Percentiles rank a stretch among this genome's conserved stretches.
phyloP scores from a whole-genome alignment of 2,113 vertebrate species.

The Plecotus auritus region DNA sequence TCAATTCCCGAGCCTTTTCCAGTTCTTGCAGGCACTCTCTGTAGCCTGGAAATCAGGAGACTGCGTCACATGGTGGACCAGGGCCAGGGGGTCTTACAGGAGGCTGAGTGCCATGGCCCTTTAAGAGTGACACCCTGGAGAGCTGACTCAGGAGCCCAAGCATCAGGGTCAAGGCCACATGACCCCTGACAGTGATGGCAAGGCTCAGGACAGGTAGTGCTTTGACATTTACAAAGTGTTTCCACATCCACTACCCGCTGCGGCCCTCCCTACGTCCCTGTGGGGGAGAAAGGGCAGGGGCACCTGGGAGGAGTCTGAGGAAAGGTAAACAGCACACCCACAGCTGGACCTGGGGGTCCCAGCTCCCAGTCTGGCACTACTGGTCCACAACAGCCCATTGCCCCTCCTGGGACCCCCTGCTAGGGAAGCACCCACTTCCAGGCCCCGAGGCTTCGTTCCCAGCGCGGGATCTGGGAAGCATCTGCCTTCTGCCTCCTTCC shows the following conservation, averaged over 20 bases:
- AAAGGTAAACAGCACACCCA: not conserved
- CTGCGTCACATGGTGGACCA: too few relatives aligned
- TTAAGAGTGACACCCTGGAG: too few relatives aligned
- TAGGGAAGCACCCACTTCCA: too few relatives aligned
- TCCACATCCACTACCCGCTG: too few relatives aligned
- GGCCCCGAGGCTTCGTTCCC: not conserved
- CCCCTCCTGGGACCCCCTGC: not conserved
- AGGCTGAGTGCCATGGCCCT: too few relatives aligned
- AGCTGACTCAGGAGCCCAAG: too few relatives aligned
- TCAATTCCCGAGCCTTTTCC: not conserved
- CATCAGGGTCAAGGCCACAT: too few relatives aligned
- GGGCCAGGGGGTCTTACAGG: too few relatives aligned
- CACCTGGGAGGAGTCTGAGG: not conserved
- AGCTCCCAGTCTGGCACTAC: rapidly evolving
- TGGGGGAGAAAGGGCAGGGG: not conserved
- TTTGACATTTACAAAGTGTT: not conserved
- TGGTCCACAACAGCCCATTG: rapidly evolving
- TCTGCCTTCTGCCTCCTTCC: too few relatives aligned
- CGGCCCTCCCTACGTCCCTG: not conserved
- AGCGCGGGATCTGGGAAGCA: not conserved
- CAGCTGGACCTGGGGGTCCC: not conserved
- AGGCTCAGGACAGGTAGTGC: too few relatives aligned
- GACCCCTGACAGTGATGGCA: too few relatives aligned
- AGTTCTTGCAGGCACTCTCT: not conserved
- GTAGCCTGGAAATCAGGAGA: too few relatives aligned